Conservation (phyloP, 1,140 invertebrate genomes). For the Caenorhabditis inopinata region DNA sequence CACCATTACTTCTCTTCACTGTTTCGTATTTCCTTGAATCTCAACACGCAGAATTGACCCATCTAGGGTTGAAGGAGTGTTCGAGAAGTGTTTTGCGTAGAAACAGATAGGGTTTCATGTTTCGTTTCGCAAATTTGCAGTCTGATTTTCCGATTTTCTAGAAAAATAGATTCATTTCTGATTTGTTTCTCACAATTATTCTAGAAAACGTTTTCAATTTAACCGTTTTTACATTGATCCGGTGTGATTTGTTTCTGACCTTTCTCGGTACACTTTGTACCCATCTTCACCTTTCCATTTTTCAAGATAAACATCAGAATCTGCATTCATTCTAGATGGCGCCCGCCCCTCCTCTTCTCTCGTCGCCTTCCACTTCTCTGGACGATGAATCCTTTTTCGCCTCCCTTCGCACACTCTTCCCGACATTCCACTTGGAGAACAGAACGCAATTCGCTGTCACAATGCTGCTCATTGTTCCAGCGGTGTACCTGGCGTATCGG, state of each 20-base stretch:
- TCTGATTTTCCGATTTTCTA: too few species aligned
- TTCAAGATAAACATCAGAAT: conserved; percentile 12
- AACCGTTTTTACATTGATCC: background rate
- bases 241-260: background rate
- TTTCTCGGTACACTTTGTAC: background rate
- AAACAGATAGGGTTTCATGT: too few species aligned
- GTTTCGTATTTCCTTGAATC: too few species aligned
- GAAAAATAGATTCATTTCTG: too few species aligned
- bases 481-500: conserved; percentile 3
- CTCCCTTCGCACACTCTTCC: background rate
- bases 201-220: background rate
- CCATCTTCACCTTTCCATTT: background rate
- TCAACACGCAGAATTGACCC: too few species aligned
- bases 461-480: conserved; percentile 16
- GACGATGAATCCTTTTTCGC: conserved; percentile 13
- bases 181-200: background rate
- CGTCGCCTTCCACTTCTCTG: background rate
- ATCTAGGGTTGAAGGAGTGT: too few species aligned
- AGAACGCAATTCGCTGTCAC: background rate
- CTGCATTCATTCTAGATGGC: conserved; percentile 5
- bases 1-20: too few species aligned
- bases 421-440: conserved; percentile 15
- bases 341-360: background rate
- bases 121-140: too few species aligned
- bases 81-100: too few species aligned